Evolutionary conservation across 1,140 invertebrate species (phyloP).

Genomic region (Hirudo medicinalis): DNA sequence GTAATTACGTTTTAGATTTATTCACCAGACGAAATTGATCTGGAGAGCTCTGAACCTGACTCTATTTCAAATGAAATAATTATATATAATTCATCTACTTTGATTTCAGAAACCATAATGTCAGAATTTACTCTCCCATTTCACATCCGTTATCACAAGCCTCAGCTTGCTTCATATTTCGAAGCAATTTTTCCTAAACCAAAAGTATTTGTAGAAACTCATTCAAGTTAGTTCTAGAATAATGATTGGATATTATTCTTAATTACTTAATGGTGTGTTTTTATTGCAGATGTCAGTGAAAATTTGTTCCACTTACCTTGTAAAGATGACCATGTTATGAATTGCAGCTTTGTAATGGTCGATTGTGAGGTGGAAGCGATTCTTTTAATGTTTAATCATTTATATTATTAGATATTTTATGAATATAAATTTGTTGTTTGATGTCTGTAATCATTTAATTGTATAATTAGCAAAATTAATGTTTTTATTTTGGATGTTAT

Average conservation of each 20-base stretch:
- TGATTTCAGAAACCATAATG: neutral
- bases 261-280: too few species aligned
- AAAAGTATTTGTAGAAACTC: neutral
- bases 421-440: neutral
- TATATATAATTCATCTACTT: neutral
- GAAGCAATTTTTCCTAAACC: neutral
- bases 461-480: neutral
- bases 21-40: neutral
- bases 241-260: too few species aligned
- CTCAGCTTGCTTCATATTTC: neutral
- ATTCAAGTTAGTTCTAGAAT: too few species aligned
- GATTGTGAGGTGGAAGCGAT: too few species aligned
- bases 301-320: too few species aligned
- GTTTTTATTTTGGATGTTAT: neutral
- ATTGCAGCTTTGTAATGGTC: too few species aligned
- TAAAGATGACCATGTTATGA: too few species aligned
- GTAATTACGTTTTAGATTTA: slow-evolving; percentile 1
- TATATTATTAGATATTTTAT: neutral
- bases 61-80: neutral
- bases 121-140: slow-evolving; percentile 3
- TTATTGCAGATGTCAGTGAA: too few species aligned
- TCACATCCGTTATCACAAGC: slow-evolving; percentile 11
- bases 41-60: neutral
- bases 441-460: neutral
- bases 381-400: too few species aligned